Evolutionary conservation across 2,888 invertebrate species (phyloP).

Genomic region (Tolmerus cingulatus): DNA sequence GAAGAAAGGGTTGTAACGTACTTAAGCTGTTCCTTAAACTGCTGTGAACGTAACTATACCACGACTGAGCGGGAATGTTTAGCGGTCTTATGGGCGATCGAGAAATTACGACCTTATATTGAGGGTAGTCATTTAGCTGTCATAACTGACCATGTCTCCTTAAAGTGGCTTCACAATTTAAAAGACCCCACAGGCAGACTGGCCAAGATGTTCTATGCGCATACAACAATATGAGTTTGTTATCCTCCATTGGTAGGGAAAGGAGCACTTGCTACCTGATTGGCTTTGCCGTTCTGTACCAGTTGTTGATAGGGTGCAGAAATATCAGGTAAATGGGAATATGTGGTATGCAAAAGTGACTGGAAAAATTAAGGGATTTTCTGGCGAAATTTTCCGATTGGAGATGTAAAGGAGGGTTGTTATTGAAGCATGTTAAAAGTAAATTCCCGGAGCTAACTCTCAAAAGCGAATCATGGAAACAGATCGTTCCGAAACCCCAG

Average conservation of each 20-base stretch:
- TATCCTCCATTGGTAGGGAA: conserved; percentile 38
- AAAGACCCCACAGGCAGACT: conserved; percentile 44
- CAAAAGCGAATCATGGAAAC: neutral
- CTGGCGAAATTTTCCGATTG: neutral
- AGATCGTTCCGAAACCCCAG: neutral
- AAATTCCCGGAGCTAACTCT: neutral
- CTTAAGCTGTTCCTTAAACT: conserved; percentile 19
- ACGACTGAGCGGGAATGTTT: conserved; percentile 42
- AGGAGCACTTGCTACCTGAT: too few species aligned
- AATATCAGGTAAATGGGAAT: neutral
- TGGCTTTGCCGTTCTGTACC: neutral
- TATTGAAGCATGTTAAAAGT: neutral
- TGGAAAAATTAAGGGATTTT: neutral
- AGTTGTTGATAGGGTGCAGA: neutral
- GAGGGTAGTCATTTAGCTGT: conserved; percentile 45
- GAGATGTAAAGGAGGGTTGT: neutral
- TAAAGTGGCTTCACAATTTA: conserved; percentile 45
- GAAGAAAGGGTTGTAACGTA: conserved; percentile 44
- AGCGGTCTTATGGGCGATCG: conserved; percentile 43
- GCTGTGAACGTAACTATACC: neutral
- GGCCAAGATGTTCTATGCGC: conserved; percentile 42
- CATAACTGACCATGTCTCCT: neutral
- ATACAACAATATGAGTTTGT: conserved; percentile 38
- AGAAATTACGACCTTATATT: conserved; percentile 45
- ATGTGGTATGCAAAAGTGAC: neutral